Evolutionary conservation across 2,797 vertebrate species (phyloP).

Genomic region (Hylomyscus alleni): DNA sequence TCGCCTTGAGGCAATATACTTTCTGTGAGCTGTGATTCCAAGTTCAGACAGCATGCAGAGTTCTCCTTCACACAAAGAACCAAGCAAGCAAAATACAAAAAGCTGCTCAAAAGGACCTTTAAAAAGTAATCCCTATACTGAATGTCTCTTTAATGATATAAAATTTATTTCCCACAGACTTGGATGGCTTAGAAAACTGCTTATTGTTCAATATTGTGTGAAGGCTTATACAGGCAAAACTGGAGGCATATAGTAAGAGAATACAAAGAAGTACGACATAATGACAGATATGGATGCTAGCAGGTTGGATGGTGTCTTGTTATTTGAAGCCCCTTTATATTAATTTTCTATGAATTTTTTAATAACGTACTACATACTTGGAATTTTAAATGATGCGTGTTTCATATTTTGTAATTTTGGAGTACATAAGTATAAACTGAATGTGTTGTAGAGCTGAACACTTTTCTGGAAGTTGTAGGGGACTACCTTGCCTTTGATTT

Average conservation of each 20-base stretch:
- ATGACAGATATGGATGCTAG: background rate
- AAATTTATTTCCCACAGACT: slow-evolving; percentile 19
- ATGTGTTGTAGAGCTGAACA: background rate
- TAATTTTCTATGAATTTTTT: background rate
- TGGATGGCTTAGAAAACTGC: background rate
- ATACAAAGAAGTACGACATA: background rate
- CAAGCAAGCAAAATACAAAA: slow-evolving; percentile 18
- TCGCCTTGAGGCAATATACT: background rate
- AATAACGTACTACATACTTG: background rate
- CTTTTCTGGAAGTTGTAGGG: background rate
- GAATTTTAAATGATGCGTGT: background rate
- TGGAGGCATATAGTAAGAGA: background rate
- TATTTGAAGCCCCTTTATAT: background rate
- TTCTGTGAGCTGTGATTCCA: background rate
- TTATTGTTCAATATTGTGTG: background rate
- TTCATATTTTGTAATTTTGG: background rate
- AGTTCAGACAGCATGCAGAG: background rate
- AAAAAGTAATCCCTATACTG: background rate
- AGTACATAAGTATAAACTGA: background rate
- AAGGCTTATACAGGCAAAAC: background rate
- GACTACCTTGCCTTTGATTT: background rate
- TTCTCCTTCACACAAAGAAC: background rate
- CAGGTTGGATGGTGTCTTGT: background rate
- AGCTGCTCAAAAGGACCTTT: background rate
- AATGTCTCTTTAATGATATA: background rate